phyloP scores from a whole-genome alignment of 64 coral and sea anemone species.

The Montipora sp. region DNA sequence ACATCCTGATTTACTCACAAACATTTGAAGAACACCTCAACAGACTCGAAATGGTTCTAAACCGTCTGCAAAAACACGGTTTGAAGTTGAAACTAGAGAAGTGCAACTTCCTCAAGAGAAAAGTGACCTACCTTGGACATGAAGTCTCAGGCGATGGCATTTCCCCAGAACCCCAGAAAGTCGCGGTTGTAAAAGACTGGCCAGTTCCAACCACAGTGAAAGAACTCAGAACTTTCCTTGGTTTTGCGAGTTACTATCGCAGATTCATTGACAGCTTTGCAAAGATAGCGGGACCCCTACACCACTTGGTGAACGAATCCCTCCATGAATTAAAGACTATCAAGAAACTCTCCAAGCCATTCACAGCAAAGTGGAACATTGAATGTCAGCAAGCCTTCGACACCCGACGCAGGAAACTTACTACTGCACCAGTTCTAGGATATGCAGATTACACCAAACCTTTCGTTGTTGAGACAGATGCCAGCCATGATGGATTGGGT shows the following conservation, averaged over 20 bases:
- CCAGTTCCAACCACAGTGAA: neutral
- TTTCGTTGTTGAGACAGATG: conserved; percentile 46
- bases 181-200: conserved; percentile 39
- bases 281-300: conserved; percentile 11
- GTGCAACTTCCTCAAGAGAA: neutral
- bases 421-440: too few relatives aligned
- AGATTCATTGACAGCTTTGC: too few relatives aligned
- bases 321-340: conserved; percentile 28
- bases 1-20: neutral
- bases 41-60: too few relatives aligned
- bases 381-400: too few relatives aligned
- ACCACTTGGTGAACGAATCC: conserved; percentile 48
- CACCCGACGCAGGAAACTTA: too few relatives aligned
- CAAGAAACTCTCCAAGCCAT: conserved; percentile 12
- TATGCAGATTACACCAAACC: too few relatives aligned
- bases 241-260: conserved; percentile 23
- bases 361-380: too few relatives aligned
- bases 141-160: conserved; percentile 39
- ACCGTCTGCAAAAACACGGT: neutral
- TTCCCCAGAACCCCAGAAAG: conserved; percentile 45
- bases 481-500: conserved; percentile 35
- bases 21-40: neutral
- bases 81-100: neutral
- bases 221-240: conserved; percentile 50
- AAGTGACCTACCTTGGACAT: conserved; percentile 59